Percentiles rank a stretch among this genome's conserved stretches.
These are phyloP conservation scores for Lithobates pipiens DNA, from an alignment of 2,797 vertebrate genomes.

Conservation along the genomic window DNA sequence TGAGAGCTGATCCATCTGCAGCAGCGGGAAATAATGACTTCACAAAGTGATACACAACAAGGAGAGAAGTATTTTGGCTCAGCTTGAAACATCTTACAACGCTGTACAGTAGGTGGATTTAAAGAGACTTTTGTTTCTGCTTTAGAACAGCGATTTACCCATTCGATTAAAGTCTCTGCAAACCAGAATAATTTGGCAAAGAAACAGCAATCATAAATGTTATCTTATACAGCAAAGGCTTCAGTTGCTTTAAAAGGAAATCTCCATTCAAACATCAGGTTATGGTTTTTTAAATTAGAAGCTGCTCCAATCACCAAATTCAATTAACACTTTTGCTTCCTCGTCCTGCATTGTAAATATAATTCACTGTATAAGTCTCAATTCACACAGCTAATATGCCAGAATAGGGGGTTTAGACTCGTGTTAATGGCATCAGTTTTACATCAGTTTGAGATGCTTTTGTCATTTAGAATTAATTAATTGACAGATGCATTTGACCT, in stretches of 20 bases:
- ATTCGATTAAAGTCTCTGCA: background rate
- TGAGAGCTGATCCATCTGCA: slow-evolving; percentile 61
- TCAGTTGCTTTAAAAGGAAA: no score
- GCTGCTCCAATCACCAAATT: background rate
- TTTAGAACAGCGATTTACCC: background rate
- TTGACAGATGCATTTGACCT: no score
- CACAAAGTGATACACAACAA: slow-evolving; percentile 30
- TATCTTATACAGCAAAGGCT: no score
- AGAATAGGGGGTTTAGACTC: no score
- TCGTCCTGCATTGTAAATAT: background rate
- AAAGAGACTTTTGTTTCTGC: background rate
- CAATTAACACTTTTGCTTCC: background rate
- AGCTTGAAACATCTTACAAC: background rate
- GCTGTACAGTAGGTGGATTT: slow-evolving; percentile 36
- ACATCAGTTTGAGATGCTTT: no score
- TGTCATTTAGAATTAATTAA: no score
- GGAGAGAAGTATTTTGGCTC: slow-evolving; percentile 11
- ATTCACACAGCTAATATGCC: background rate
- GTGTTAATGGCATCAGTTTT: no score
- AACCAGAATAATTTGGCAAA: background rate
- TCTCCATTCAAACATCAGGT: no score
- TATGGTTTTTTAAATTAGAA: no score
- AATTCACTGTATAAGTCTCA: background rate
- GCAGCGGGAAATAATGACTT: slow-evolving; percentile 48
- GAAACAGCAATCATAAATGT: background rate